Base-by-base conservation (phyloP, 2,797 vertebrate species). In the Australoheros facetus region DNA sequence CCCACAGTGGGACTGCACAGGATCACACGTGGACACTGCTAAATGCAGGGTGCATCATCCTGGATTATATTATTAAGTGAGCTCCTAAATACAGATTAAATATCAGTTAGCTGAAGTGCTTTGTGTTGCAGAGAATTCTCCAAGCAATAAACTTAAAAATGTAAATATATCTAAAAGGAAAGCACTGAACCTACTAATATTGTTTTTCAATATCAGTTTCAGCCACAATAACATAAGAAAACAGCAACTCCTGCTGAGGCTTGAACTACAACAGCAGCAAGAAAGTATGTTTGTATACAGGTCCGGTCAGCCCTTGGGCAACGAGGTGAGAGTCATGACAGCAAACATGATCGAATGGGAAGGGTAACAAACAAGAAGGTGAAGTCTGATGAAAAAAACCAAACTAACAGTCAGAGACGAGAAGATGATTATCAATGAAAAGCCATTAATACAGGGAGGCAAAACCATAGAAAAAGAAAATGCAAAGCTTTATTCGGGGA, bases 11-110 rank as follows among this genome's bases (percentile, higher is more conserved):
- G 30, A 48, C n/a, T 19, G 30, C 62, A 79, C 60, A 51, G 45
- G 45, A 7, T 17, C 6, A 17, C 17, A 72, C 62, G 30, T 48
- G 56, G 75, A 79, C 77, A 78, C 17, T 51, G 37, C 64, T 69
- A 66, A 71, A 82, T 76, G 23, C 64, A 58, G 11, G 26, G 12
- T 34, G 62, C 83, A 83, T 88, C 58, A 80, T 80, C 80, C 78
- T 19, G 80, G 85, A 90, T 90, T 82, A 82, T 75, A 10, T 71
- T 73, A 80, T 80, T 77, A 55, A 78, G 45, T 72, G 11, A 72
- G 45, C 62, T 62, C 59, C 62, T 78, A 54, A 80, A 78, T 2
- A 1, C 37, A 54, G 26, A 45, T 32, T 78, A 82, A 71, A 85
- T 56, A 79, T 80, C 54, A 76, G 2, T 6, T 14, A 66, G 34